A percentile compares a stretch with the other conserved stretches of the same genome.
Conservation (phyloP, 2,113 vertebrate species). For the Aldabrachelys gigantea region DNA sequence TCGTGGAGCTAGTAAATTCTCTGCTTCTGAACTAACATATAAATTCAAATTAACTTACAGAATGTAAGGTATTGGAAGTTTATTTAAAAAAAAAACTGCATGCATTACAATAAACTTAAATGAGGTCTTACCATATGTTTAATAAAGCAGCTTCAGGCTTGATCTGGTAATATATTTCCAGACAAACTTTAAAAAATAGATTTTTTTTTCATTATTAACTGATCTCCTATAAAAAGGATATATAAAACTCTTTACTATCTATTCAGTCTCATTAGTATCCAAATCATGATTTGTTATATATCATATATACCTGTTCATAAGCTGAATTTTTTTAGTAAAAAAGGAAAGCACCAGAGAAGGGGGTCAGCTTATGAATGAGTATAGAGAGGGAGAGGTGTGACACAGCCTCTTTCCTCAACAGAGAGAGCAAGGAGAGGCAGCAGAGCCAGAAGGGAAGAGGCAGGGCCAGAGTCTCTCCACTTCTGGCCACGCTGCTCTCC, state of each 20-base stretch:
- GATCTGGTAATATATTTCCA: constrained; percentile 22
- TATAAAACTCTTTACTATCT: background rate
- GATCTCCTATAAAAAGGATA: background rate
- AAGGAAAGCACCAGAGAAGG: too few species aligned
- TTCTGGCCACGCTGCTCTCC: too few species aligned
- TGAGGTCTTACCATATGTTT: constrained; percentile 15
- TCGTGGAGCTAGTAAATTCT: background rate
- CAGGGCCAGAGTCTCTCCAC: too few species aligned
- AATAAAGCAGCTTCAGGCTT: constrained; percentile 3
- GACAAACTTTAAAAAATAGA: constrained; percentile 36
- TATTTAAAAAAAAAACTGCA: background rate
- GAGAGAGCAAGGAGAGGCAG: too few species aligned
- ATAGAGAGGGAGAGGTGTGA: too few species aligned
- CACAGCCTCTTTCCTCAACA: too few species aligned
- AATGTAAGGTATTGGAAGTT: background rate
- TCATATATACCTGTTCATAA: too few species aligned
- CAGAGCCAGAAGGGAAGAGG: too few species aligned
- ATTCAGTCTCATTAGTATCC: background rate
- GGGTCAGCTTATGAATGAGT: too few species aligned
- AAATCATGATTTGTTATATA: background rate
- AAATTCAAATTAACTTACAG: background rate
- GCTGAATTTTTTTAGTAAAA: too few species aligned
- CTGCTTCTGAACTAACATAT: background rate
- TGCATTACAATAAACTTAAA: constrained; percentile 36
- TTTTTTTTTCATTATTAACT: constrained; percentile 36